Conservation (phyloP, 2,113 vertebrate species). For the Geococcyx californianus region DNA sequence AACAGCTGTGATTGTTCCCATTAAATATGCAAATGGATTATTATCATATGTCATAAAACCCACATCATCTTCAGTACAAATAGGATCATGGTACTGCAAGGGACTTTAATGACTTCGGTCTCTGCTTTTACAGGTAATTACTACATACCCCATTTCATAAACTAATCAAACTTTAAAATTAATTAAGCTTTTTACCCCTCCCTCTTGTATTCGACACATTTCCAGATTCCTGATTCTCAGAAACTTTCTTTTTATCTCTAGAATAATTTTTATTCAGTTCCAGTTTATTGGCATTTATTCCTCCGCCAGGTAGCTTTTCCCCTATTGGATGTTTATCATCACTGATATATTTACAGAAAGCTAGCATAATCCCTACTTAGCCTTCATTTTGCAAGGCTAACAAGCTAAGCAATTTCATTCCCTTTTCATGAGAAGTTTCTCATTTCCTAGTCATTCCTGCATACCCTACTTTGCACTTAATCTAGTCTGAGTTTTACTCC, state of each 20-base stretch:
- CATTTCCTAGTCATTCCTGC: background rate
- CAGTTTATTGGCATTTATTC: background rate
- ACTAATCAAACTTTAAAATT: slow-evolving; percentile 34
- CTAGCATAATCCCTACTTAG: background rate
- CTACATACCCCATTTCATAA: background rate
- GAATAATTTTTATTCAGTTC: background rate
- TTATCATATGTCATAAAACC: slow-evolving; percentile 36
- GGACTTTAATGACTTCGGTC: slow-evolving; percentile 24
- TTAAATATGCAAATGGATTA: slow-evolving; percentile 55
- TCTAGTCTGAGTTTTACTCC: background rate
- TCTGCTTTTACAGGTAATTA: slow-evolving; percentile 32
- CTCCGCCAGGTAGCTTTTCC: background rate
- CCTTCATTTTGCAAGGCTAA: slow-evolving; percentile 10
- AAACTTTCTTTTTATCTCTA: slow-evolving; percentile 6
- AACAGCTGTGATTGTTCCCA: background rate
- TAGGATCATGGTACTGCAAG: background rate
- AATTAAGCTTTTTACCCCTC: slow-evolving; percentile 26
- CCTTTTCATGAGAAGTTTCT: background rate
- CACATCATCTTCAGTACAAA: slow-evolving; percentile 4
- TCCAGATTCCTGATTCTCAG: background rate
- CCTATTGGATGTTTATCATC: background rate
- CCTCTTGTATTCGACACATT: background rate
- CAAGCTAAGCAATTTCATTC: background rate
- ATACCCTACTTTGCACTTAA: background rate
- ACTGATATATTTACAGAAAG: background rate